These are phyloP conservation scores for Actenoides hombroni DNA, from an alignment of 2,113 vertebrate species.

Conservation along the genomic window DNA sequence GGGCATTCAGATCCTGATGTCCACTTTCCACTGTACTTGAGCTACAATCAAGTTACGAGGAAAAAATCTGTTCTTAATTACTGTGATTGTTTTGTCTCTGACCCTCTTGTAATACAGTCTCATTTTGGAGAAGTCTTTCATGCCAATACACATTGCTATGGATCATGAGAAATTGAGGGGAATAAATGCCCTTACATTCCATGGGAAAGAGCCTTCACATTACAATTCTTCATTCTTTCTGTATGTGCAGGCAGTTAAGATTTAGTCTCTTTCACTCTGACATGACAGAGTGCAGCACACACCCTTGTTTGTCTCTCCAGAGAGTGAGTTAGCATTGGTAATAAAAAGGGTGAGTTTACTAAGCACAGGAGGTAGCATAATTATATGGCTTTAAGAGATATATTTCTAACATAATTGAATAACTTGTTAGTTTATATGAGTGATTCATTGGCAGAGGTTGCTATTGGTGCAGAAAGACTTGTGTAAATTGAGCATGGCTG, in stretches of 20 bases:
- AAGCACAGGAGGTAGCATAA: background rate
- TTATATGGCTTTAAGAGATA: background rate
- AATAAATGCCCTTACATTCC: background rate
- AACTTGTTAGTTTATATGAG: background rate
- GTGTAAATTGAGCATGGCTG: background rate
- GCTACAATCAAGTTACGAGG: background rate
- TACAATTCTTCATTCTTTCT: background rate
- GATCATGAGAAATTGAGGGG: background rate
- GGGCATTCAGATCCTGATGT: background rate
- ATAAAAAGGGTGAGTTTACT: background rate
- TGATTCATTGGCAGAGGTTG: background rate
- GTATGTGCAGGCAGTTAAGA: background rate
- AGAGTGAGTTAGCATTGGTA: background rate
- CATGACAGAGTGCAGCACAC: background rate
- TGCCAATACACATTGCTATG: background rate
- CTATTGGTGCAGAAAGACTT: background rate
- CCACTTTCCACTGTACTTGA: background rate
- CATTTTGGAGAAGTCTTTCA: background rate
- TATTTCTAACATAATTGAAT: background rate
- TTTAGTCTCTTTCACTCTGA: background rate
- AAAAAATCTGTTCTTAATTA: background rate
- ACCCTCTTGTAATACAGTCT: background rate
- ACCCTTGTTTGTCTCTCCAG: background rate
- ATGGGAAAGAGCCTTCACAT: background rate
- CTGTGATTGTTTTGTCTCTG: background rate